A percentile compares a stretch with the other conserved stretches of the same genome.
phyloP scores from a whole-genome alignment of 2,888 invertebrate genomes.

The Eupithecia pulchellata region DNA sequence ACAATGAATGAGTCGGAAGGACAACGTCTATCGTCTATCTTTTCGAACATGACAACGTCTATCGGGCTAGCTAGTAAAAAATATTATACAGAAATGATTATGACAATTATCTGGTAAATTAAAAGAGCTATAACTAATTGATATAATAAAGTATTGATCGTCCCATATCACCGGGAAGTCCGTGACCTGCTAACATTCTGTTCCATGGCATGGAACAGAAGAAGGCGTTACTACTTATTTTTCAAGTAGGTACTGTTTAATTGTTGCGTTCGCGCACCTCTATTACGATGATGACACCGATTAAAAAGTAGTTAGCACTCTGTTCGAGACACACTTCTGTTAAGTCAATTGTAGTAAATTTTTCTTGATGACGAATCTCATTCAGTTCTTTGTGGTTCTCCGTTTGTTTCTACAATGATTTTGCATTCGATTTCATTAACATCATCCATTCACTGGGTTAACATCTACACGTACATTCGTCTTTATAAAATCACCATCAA shows the following conservation, averaged over 20 bases:
- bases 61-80: not conserved
- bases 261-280: not conserved
- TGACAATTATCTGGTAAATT: not conserved
- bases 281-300: constrained; percentile 5
- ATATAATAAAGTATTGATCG: not conserved
- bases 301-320: not conserved
- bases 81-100: not conserved
- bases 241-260: not conserved
- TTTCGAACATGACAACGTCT: not conserved
- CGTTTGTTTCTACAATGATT: not conserved
- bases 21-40: too few relatives aligned
- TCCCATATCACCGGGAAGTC: not conserved
- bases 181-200: not conserved
- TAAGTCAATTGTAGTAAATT: not conserved
- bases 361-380: not conserved
- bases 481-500: too few relatives aligned
- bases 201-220: not conserved
- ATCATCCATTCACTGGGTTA: not conserved
- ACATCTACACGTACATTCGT: not conserved
- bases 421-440: not conserved
- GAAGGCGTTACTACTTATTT: not conserved
- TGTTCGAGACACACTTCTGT: not conserved
- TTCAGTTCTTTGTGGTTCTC: not conserved
- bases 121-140: not conserved
- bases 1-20: too few relatives aligned